Percentiles rank a stretch among this genome's conserved stretches.
These are phyloP conservation scores for Arion vulgaris DNA, from an alignment of 1,140 invertebrate species.

Conservation along the genomic window DNA sequence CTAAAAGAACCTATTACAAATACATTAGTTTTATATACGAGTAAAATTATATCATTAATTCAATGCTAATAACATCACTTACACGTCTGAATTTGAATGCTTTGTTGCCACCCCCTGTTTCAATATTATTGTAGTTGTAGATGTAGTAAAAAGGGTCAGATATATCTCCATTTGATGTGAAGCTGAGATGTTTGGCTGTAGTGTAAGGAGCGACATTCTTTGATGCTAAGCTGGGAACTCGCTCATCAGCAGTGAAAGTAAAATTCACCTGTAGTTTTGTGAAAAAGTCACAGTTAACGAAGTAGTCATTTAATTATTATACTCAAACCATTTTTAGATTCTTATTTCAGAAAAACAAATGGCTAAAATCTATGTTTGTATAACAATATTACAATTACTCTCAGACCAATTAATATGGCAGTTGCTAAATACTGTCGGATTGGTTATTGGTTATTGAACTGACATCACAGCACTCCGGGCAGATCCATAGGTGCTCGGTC, in stretches of 20 bases:
- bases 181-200: conserved; percentile 65
- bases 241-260: conserved; percentile 60
- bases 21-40: no score
- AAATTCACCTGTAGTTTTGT: conserved; percentile 60
- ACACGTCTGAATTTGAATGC: conserved; percentile 60
- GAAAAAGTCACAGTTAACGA: no score
- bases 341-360: not conserved
- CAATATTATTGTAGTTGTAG: conserved; percentile 66
- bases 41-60: no score
- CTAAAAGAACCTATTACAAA: no score
- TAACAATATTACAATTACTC: no score
- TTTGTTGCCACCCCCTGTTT: conserved; percentile 21
- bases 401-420: no score
- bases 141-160: conserved; percentile 58
- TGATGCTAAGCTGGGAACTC: conserved; percentile 68
- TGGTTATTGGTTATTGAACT: no score
- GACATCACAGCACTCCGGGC: no score
- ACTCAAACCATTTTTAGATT: not conserved
- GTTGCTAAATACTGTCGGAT: no score
- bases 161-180: conserved; percentile 66
- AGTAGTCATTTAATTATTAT: no score
- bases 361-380: no score
- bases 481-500: no score
- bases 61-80: conserved; percentile 37
- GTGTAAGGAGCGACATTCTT: conserved; percentile 67